Evolutionary conservation across 2,888 invertebrate genomes (phyloP), one percentile per base, ranked within the genome.

Genomic region (Trachelus stipa): DNA sequence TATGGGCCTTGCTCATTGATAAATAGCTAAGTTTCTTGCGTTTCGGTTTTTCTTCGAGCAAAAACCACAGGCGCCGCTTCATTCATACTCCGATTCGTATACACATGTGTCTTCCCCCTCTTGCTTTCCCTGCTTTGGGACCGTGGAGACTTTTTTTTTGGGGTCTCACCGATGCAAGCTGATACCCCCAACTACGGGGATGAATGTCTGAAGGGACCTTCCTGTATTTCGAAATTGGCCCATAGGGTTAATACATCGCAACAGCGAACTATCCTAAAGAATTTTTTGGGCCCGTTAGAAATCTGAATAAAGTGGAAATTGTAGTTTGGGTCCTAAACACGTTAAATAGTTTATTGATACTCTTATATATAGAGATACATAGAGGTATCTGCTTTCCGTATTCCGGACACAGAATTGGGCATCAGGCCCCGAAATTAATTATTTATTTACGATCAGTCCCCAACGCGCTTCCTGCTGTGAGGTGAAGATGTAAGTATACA

Each of bases 1-100:
- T 56, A 23, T 56, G 56, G 56, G 56, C 23, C 56, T 15, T 56
- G 84, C 84, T 86, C 86, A 86, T 86, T 88, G 88, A 88, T 88
- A 88, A 88, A 78, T 78, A 78, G 78, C 78, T 75, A 33, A 68
- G 31, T 73, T 78, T 78, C 78, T 78, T 78, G 69, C 83, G 83
- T 77, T 56, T 56, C 23, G 56, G 9, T 56, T 56, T 56, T 56
- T 56, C 56, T 23, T 56, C 79, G 79, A 79, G 77, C 73, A 85
- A 88, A 88, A 86, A 86, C 84, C 83, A 79, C 85, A 87, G 87
- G 87, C 88, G 87, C 86, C 87, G 86, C 82, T 87, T 82, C 88
- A 87, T 88, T 88, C 87, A 85, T 87, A 86, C 84, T 78, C 83
- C 83, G 85, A 82, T 56, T 56, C 56, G 40, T 56, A 9, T 56